A percentile compares a stretch with the other conserved stretches of the same genome.
phyloP scores from a whole-genome alignment of 2,888 invertebrate species.

The Disparrhopalites patrizii region DNA sequence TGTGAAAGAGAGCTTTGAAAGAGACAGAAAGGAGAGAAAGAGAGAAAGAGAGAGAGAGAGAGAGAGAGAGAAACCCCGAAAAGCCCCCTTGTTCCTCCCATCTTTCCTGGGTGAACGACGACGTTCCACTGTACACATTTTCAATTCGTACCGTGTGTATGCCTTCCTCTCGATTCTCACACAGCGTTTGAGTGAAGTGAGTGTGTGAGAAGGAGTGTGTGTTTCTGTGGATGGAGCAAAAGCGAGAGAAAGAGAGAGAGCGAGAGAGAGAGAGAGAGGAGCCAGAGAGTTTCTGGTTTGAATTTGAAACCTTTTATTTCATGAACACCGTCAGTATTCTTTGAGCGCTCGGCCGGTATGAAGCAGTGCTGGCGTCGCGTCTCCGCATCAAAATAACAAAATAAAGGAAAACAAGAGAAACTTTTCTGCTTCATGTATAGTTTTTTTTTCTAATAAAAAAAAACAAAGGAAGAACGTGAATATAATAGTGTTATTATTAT shows the following conservation, averaged over 20 bases:
- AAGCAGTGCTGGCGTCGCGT: not conserved
- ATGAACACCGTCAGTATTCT: conserved; percentile 28
- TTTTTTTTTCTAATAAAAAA: too few species aligned
- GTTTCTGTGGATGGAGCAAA: not conserved
- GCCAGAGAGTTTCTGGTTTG: not conserved
- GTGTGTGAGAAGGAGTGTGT: not conserved
- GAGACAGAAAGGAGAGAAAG: not conserved
- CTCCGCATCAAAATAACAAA: too few species aligned
- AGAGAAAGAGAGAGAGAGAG: not conserved
- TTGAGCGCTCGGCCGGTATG: conserved; percentile 23
- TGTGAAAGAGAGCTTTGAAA: not conserved
- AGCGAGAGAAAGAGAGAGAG: too few species aligned
- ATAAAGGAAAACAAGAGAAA: too few species aligned
- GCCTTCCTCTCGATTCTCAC: too few species aligned
- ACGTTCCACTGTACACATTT: too few species aligned
- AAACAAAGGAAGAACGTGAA: too few species aligned
- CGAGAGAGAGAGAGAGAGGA: too few species aligned
- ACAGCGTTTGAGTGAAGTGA: not conserved
- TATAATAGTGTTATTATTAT: too few species aligned
- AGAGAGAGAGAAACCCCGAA: conserved; percentile 14
- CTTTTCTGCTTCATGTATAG: too few species aligned
- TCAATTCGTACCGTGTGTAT: too few species aligned
- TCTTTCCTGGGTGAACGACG: conserved; percentile 19
- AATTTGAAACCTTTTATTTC: not conserved
- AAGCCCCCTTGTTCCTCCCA: conserved; percentile 14